Conservation (phyloP, 2,113 vertebrate genomes). For the Hyperopisus bebe region DNA sequence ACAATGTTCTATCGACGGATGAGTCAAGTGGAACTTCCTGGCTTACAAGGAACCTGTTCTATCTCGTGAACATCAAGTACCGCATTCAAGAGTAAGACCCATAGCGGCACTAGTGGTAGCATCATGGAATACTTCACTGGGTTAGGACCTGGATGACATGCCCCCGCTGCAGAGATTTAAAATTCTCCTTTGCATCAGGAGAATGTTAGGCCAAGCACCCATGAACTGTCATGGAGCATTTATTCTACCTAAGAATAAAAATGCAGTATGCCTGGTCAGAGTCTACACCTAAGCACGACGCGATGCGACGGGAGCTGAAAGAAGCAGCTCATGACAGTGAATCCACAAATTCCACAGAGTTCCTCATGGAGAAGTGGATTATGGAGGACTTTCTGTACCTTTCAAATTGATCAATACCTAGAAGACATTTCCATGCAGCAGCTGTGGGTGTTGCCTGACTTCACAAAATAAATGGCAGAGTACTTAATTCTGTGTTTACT, state of each 20-base stretch:
- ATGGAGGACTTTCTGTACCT: not conserved
- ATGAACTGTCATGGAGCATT: not conserved
- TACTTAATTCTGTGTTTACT: not conserved
- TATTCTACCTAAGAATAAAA: not conserved
- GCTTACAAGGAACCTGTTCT: not conserved
- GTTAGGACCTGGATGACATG: not conserved
- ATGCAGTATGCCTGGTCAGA: not conserved
- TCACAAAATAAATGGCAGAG: not conserved
- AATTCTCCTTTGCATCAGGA: not conserved
- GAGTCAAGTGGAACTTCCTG: conserved; percentile 4
- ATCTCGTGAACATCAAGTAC: not conserved
- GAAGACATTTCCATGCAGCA: not conserved
- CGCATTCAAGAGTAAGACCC: not conserved
- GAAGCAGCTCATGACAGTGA: not conserved
- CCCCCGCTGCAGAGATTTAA: not conserved
- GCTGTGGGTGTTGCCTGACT: not conserved
- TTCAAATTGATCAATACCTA: not conserved
- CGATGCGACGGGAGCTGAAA: not conserved
- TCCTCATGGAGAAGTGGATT: not conserved
- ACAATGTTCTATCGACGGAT: not conserved
- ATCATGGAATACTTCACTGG: not conserved
- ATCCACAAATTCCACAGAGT: not conserved
- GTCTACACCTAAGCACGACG: not conserved
- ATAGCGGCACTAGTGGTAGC: not conserved
- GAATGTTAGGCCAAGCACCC: not conserved